Base-by-base conservation (phyloP, 1,140 invertebrate genomes). In the Hermetia illucens region DNA sequence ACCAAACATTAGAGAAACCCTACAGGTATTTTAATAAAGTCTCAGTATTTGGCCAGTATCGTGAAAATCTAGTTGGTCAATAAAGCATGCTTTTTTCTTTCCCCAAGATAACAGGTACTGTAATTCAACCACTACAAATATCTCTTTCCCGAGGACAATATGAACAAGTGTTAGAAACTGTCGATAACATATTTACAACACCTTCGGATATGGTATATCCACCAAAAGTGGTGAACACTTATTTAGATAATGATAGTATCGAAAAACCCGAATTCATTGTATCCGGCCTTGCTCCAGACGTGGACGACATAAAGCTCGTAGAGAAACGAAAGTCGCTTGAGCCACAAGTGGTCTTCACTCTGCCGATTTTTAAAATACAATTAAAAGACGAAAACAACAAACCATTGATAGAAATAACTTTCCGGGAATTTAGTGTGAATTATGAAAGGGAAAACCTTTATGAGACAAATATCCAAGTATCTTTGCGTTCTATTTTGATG, bases 121-220 rank as follows among this genome's bases (percentile, higher is more conserved):
- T 93, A 17, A 77, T 90, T 9, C 85, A 79, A 30, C 76, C 81
- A 1, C 55, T 93, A 10, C 86, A 89, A 61, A 72, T 94, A 10
- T 86, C 85, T 1, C 62, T 93, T 6, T 79, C 81, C 10, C 77
- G 87, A 21, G 69, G 74, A 17, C 88, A 93, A 50, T 94, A 93
- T 55, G 82, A 90, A 56, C 87, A 93, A 58, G 63, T 94, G 19
- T 61, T 91, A 29, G 82, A 91, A 43, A 87, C 80, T 2, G 52
- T 78, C 15, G 63, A 73, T 27, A 69, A 62, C 49, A 46, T 51
- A 0, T 55, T 50, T 3, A 57, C 55, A 34, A 50, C 57, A 25
- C 54, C 55, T 2, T 39, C 44, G 33, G 51, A 47, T 27, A 19
- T 43, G 13, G 29, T 39, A 13, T 25, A 38, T 10, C 41, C 41